Base-by-base conservation (phyloP, 2,888 invertebrate species). In the Caenorhabditis sp. region DNA sequence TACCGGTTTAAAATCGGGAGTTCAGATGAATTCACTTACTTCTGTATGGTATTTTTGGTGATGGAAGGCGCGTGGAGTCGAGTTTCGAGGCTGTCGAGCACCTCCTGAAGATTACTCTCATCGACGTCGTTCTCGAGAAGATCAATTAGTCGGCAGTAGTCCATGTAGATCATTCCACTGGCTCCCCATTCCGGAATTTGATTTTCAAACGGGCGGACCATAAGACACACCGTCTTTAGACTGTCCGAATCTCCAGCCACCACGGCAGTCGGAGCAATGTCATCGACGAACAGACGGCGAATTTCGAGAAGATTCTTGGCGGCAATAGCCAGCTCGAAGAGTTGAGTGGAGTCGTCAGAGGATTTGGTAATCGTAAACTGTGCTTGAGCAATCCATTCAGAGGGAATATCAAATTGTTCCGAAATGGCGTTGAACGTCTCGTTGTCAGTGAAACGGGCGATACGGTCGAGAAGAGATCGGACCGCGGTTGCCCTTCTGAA, bases 201-300 rank as follows among this genome's bases (percentile, higher is more conserved):
- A 7, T 66, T 62, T n/a, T 77, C 56, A 11, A 70, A 63, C n/a
- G 77, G 63, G 26, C 74, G 78, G 59, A 83, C 62, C 53, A 74
- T 48, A 5, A 37, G 39, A 35, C 77, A 70, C 26, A 80, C 71
- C 4, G 61, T 50, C 35, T 59, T 46, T 20, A 83, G 70, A 6
- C 71, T 39, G 2, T 62, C 62, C 11, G 63, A 30, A 50, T 82
- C 79, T 11, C 77, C 78, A 11, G 68, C 50, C 0, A 77, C 62
- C 8, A 83, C 79, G 2, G 79, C 78, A 39, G 78, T 80, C 15
- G 83, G 82, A 2, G 83, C 83, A 13, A 83, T 82, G 9, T 83
- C 78, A 11, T 73, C 70, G 4, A 66, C 70, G 50, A 82, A 82
- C 6, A 81, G 30, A 15, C 66, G 58, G n/a, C 79, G 77, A 9